These are phyloP conservation scores for Melanostoma scalare DNA, from an alignment of 2,888 invertebrate genomes.

Conservation along the genomic window DNA sequence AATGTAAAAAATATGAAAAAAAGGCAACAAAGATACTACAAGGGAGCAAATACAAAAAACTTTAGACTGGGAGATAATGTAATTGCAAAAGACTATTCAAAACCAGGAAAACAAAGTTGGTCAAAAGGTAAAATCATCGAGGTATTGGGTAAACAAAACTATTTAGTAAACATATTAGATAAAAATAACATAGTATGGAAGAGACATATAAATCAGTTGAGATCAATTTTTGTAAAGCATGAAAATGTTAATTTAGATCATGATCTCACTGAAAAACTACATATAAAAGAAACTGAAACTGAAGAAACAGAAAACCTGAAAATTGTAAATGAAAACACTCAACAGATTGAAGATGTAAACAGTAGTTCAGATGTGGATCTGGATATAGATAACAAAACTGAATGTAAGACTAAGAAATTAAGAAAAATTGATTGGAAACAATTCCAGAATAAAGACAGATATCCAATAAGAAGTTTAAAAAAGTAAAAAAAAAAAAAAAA, in stretches of 20 bases:
- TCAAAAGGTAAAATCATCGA: conserved; percentile 5
- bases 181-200: conserved; percentile 7
- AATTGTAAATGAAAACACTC: background rate
- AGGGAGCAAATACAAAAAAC: background rate
- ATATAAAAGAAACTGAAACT: background rate
- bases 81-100: conserved; percentile 6
- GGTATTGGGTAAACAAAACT: background rate
- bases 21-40: conserved; percentile 1
- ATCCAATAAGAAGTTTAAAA: conserved; percentile 13
- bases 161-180: background rate
- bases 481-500: background rate
- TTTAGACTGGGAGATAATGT: conserved; percentile 1
- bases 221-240: background rate
- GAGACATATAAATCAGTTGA: conserved; percentile 11
- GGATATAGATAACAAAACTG: background rate
- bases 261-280: conserved; percentile 4
- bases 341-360: background rate
- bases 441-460: conserved; percentile 13
- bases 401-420: background rate
- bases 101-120: conserved; percentile 9
- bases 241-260: conserved; percentile 12
- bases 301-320: background rate
- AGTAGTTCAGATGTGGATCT: background rate
- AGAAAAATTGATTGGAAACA: conserved; percentile 10
- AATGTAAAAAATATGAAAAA: conserved; percentile 1